Base-by-base conservation (phyloP, 2,888 invertebrate genomes). In the Euproctis similis region DNA sequence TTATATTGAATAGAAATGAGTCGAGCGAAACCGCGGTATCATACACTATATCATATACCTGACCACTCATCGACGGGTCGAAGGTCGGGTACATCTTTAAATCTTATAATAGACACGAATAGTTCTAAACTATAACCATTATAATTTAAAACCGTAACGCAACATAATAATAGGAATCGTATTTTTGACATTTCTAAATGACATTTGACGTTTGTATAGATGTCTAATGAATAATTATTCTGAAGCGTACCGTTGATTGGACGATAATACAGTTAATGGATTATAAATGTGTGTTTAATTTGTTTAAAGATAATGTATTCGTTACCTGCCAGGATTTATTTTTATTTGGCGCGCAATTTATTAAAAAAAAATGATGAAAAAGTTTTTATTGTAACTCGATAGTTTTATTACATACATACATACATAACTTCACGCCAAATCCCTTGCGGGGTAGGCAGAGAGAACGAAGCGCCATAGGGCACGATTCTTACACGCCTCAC, bases 51-150 rank as follows among this genome's bases (percentile, higher is more conserved):
- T n/a, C n/a, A n/a, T 63, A 65, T 62, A 53, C 46, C 45, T 61
- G 68, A 58, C 69, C 64, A 73, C 69, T 74, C 80, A 71, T 73
- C 63, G 59, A 53, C 30, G 52, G 43, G 66, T 60, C 67, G 66
- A 36, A 63, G 66, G 66, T 75, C 64, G 13, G 18, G 4, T 26
- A 30, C 35, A 42, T 32, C 42, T 46, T 38, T n/a, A 31, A 56
- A 51, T 55, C 50, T 44, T 35, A 48, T 53, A 48, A 52, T 50
- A 39, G 47, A 44, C 31, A 42, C 59, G 65, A 62, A 75, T 72
- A 72, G 64, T 61, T 70, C 54, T 61, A 71, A 74, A 75, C 60
- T 60, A 53, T 46, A 59, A n/a, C n/a, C n/a, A n/a, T 56, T 62
- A 65, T 69, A 68, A 68, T 69, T 63, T 60, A 66, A 64, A 60